Base-by-base conservation (phyloP, 2,888 invertebrate genomes). In the Apantesis nais region DNA sequence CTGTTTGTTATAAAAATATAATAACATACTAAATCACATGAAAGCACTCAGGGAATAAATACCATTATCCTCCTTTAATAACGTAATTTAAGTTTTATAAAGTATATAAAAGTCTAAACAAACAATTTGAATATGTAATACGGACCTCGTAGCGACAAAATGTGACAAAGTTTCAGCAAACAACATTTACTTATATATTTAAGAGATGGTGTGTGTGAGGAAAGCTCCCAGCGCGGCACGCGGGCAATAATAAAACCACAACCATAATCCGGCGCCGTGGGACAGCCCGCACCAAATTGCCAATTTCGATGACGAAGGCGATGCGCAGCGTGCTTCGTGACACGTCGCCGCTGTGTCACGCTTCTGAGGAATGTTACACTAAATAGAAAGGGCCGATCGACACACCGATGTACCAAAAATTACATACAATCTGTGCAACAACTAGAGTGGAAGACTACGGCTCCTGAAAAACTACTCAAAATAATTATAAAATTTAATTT, bases 301-400 rank as follows among this genome's bases (percentile, higher is more conserved):
- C 65, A 65, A 65, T 65, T 65, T 48, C 44, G 63, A 41, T 64
- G 31, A 61, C 31, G 60, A 61, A 61, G 60, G 31, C 60, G 60
- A 29, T 34, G 19, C 29, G 29, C 31, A 19, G 29, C 34, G 60
- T 31, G 34, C 60, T 31, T 19, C 60, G 60, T 61, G 60, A 34
- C 60, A 29, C 31, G 60, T 19, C 31, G 29, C 29, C 44, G n/a
- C 48, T 31, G 41, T 5, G 48, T 48, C 31, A 14, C 64, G 31
- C 63, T 41, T 19, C 22, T 44, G 12, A 64, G 31, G 31, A 64
- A 44, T 29, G 63, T 64, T 12, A 12, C 41, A 9, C 25, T 63
- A 22, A 39, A 16, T 29, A 63, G 12, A 25, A 41, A 14, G 9
- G 7, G 11, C 25, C 5, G 22, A 22, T 2, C 31, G 12, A 25